phyloP scores from a whole-genome alignment of 2,888 invertebrate species.

The Linnaemya vulpina region DNA sequence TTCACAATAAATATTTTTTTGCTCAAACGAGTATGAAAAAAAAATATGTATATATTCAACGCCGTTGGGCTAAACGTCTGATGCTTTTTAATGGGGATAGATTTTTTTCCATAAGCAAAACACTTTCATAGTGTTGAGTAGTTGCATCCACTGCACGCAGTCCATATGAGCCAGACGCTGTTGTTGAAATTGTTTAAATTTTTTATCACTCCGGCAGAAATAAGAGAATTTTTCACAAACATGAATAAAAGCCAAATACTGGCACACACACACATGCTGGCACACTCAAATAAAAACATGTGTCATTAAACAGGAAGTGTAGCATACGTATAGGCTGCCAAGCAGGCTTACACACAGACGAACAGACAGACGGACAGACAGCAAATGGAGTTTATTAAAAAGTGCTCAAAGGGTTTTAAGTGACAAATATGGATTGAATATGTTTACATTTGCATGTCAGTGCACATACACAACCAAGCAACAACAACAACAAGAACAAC shows the following conservation, averaged over 20 bases:
- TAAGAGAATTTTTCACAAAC: constrained; percentile 10
- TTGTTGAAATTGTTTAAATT: constrained; percentile 38
- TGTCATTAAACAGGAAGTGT: constrained; percentile 61
- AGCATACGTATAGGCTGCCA: neutral
- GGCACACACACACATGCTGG: neutral
- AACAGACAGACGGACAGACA: constrained; percentile 14
- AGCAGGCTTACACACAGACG: constrained; percentile 5
- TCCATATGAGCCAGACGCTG: constrained; percentile 39
- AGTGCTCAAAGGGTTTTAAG: constrained; percentile 72
- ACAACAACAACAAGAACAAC: neutral
- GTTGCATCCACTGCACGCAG: constrained; percentile 5
- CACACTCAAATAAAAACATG: constrained; percentile 40
- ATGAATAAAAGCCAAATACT: constrained; percentile 27
- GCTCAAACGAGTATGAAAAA: neutral
- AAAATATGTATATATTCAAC: neutral
- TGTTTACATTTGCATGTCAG: constrained; percentile 68
- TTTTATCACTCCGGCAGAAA: constrained; percentile 22
- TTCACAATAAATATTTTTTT: neutral
- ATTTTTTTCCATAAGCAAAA: constrained; percentile 35
- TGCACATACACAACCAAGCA: constrained; percentile 24
- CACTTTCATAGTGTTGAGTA: constrained; percentile 20
- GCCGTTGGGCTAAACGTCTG: constrained; percentile 47
- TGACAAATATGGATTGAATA: constrained; percentile 71
- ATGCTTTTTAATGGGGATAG: constrained; percentile 35
- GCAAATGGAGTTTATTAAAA: constrained; percentile 72